A percentile compares a stretch with the other conserved stretches of the same genome.
These are phyloP conservation scores for Cancer borealis DNA, from an alignment of 2,888 invertebrate genomes.

Conservation along the genomic window DNA sequence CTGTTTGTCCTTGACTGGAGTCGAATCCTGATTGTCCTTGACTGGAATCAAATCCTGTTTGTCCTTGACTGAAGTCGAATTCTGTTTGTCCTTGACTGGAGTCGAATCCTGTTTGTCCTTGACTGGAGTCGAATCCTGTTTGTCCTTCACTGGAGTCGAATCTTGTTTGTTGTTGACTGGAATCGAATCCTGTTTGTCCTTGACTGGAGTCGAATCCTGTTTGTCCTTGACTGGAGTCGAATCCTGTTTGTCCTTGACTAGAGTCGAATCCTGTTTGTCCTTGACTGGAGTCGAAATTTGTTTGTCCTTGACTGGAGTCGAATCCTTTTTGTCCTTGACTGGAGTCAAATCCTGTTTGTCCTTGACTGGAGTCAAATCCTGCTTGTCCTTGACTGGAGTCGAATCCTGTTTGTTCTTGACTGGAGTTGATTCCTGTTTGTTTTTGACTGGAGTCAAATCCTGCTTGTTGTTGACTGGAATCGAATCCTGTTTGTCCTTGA, in stretches of 20 bases:
- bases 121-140: not conserved
- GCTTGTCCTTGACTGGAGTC: conserved; percentile 1
- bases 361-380: not conserved
- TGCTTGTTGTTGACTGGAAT: not conserved
- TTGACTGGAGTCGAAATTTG: not conserved
- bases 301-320: not conserved
- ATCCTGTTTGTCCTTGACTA: not conserved
- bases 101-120: conserved; percentile 9
- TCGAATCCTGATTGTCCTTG: not conserved
- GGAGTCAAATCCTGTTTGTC: conserved; percentile 6
- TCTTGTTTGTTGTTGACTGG: not conserved
- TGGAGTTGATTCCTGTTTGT: not conserved
- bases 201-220: not conserved
- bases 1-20: not conserved
- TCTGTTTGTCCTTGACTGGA: not conserved
- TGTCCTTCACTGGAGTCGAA: not conserved
- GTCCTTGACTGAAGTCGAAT: not conserved
- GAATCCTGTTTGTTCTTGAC: not conserved
- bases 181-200: not conserved
- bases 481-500: not conserved
- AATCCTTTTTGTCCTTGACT: conserved; percentile 18
- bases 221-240: not conserved
- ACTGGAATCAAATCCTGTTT: not conserved
- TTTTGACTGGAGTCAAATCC: not conserved
- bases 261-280: conserved; percentile 2